These are phyloP conservation scores for Tachystola acroxantha DNA, from an alignment of 2,888 invertebrate species.

Conservation along the genomic window DNA sequence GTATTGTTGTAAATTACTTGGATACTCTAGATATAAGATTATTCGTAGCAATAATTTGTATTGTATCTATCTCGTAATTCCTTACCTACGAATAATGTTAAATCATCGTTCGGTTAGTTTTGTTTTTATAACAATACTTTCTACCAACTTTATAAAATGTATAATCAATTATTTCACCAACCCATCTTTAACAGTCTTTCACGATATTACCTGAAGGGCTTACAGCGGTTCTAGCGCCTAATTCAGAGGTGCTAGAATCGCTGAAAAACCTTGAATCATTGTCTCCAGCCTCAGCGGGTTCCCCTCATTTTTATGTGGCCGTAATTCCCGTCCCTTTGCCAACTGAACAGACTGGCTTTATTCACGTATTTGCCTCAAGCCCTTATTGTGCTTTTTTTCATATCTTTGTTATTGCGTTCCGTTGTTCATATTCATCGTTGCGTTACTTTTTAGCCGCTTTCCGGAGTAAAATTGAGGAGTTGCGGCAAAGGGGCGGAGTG, in stretches of 20 bases:
- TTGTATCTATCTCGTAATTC: too few relatives aligned
- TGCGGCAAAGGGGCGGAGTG: conserved; percentile 9
- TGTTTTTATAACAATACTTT: too few relatives aligned
- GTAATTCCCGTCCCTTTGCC: conserved; percentile 41
- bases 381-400: conserved; percentile 54
- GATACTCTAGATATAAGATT: too few relatives aligned
- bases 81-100: too few relatives aligned
- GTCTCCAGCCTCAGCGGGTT: conserved; percentile 8
- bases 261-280: conserved; percentile 3
- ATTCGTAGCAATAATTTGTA: too few relatives aligned
- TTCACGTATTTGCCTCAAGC: conserved; percentile 41
- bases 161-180: too few relatives aligned
- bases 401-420: conserved; percentile 42
- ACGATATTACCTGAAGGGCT: too few relatives aligned
- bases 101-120: too few relatives aligned
- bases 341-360: conserved; percentile 39
- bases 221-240: too few relatives aligned
- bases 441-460: conserved; percentile 14
- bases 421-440: conserved; percentile 33
- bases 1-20: too few relatives aligned
- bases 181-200: too few relatives aligned
- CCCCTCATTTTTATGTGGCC: conserved; percentile 44
- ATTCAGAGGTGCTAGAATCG: background rate
- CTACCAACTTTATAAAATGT: too few relatives aligned
- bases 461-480: conserved; percentile 17